phyloP scores from a whole-genome alignment of 1,140 invertebrate genomes.

The Diploscapter pachys region DNA sequence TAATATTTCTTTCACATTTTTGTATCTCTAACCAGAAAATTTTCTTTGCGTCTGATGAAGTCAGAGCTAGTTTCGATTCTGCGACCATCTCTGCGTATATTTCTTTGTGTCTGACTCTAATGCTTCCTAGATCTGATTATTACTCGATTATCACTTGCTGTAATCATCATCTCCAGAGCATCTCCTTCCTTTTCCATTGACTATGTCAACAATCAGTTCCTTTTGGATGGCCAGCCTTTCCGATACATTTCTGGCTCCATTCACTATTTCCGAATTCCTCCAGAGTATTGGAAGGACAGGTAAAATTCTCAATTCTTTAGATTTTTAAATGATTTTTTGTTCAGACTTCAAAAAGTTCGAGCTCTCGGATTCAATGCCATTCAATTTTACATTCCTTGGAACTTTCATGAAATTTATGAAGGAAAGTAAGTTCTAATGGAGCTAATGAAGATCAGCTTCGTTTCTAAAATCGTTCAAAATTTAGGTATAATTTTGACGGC shows the following conservation, averaged over 20 bases:
- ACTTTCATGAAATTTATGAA: conserved; percentile 77
- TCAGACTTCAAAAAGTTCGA: conserved; percentile 71
- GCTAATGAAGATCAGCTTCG: not conserved
- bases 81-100: no score
- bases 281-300: conserved; percentile 77
- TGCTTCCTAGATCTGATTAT: no score
- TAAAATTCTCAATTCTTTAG: not conserved
- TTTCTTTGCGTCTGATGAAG: no score
- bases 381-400: conserved; percentile 79
- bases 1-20: no score
- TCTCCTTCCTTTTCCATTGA: conserved; percentile 30
- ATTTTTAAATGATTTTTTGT: not conserved
- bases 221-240: conserved; percentile 32
- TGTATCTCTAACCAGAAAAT: no score
- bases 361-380: conserved; percentile 85
- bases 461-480: not conserved
- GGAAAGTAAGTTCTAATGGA: conserved; percentile 65
- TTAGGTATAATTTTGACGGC: conserved; percentile 24
- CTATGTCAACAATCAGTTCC: conserved; percentile 30
- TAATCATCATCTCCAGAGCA: no score
- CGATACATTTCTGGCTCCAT: conserved; percentile 81
- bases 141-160: no score
- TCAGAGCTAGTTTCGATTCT: no score
- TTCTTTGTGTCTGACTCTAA: no score
- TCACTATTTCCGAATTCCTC: conserved; percentile 83